Base-by-base conservation (phyloP, 23 tunicate genomes). In the Styela plicata region DNA sequence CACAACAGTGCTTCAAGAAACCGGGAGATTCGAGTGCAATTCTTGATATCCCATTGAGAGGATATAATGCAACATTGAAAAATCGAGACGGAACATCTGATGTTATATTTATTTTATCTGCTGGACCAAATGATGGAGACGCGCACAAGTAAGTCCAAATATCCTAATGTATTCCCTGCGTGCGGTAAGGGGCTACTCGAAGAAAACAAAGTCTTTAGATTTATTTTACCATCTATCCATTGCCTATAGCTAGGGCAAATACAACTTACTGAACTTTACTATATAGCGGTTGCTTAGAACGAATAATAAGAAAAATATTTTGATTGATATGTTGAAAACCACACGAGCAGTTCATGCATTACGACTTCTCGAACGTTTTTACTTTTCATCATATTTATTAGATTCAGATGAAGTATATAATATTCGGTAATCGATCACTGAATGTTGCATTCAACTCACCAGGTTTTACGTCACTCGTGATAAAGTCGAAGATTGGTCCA, bases 1-100 rank as follows among this genome's bases (percentile, higher is more conserved):
- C n/a, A n/a, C 13, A 44, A 44, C 84, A 87, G 90, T 87, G 85
- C 74, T 87, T 33, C 75, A 87, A 87, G 61, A 87, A 87, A 36
- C 76, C 85, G 2, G 84, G 82, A 13, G 90, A 87, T 53, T 13
- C 76, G 7, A 36, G 36, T 22, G 53, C 90, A 52, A 74, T 81
- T 34, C 24, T 80, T 25, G 80, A 87, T 30, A 63, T 87, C 18
- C 90, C 90, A 20, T 67, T 87, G 70, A 34, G 90, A 28, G 75
- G 69, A 18, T 87, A 81, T 66, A 87, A 30, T 0, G 79, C 80
- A 2, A 52, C 34, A 24, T 76, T 87, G 31, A 82, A 65, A 53
- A 80, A 69, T 63, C 70, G 70, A 34, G 84, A 87, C 27, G 90
- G 85, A 22, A 73, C 82, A 22, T 63, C 34, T 36, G 77, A 44